Evolutionary conservation across 2,888 invertebrate species (phyloP).

Genomic region (Drosophila kambysellisi): DNA sequence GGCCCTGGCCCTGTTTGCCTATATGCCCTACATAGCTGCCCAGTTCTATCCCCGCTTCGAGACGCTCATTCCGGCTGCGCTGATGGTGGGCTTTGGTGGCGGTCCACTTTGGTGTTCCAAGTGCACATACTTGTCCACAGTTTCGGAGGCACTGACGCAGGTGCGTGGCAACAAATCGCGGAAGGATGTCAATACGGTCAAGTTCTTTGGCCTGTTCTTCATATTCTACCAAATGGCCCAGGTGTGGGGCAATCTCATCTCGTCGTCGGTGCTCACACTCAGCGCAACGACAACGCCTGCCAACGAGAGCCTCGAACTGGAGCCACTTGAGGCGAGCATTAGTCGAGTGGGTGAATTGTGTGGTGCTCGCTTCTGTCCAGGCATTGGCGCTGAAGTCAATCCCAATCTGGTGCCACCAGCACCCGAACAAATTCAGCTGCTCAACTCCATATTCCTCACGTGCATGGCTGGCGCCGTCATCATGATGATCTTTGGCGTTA

Average conservation of each 20-base stretch:
- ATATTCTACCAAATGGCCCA: constrained; percentile 98
- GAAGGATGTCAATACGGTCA: constrained; percentile 92
- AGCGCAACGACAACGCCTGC: constrained; percentile 33
- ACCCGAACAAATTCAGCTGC: constrained; percentile 90
- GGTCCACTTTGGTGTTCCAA: constrained; percentile 98
- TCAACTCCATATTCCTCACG: constrained; percentile 92
- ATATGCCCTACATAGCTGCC: constrained; percentile 95
- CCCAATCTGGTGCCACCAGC: constrained; percentile 91
- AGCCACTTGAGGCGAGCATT: constrained; percentile 48
- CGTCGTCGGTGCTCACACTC: constrained; percentile 88
- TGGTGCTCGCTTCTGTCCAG: constrained; percentile 91
- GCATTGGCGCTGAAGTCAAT: constrained; percentile 86
- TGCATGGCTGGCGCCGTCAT: constrained; percentile 92
- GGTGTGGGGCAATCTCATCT: constrained; percentile 96
- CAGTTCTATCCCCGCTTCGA: constrained; percentile 95
- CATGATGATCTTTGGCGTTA: constrained; percentile 92
- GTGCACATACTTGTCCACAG: constrained; percentile 96
- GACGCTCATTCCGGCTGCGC: constrained; percentile 91
- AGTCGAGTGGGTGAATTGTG: constrained; percentile 87
- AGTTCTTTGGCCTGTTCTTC: constrained; percentile 98
- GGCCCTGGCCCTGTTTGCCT: constrained; percentile 93
- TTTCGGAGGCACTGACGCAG: constrained; percentile 90
- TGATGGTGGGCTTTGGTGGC: constrained; percentile 89
- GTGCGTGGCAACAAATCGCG: constrained; percentile 88
- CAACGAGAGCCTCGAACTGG: constrained; percentile 56